Evolutionary conservation across 2,888 invertebrate species (phyloP).

Genomic region (Eretmocerus hayati): DNA sequence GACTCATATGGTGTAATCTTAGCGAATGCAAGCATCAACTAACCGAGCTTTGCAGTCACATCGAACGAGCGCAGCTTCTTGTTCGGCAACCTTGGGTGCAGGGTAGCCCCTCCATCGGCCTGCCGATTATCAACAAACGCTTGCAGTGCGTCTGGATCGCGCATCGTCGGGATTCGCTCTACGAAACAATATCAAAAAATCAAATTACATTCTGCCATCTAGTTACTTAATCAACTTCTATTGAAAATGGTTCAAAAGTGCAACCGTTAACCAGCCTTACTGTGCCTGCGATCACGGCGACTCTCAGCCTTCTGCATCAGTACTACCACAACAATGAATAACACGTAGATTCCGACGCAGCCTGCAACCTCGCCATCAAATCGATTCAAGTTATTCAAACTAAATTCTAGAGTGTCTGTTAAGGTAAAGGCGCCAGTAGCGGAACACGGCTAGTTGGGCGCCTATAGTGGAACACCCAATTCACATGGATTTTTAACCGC

Average conservation of each 20-base stretch:
- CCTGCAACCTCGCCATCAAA: too few relatives aligned
- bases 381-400: too few relatives aligned
- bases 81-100: slow-evolving; percentile 29
- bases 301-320: slow-evolving; percentile 32
- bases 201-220: neutral
- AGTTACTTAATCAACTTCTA: neutral
- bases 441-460: too few relatives aligned
- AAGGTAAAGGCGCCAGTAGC: too few relatives aligned
- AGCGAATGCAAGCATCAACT: too few relatives aligned
- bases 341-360: slow-evolving; percentile 46
- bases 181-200: neutral
- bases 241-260: neutral
- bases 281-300: neutral
- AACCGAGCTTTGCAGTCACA: slow-evolving; percentile 38
- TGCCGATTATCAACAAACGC: slow-evolving; percentile 34
- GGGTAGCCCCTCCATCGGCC: slow-evolving; percentile 17
- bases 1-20: too few relatives aligned
- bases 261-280: slow-evolving; percentile 4
- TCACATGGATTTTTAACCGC: too few relatives aligned
- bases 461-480: too few relatives aligned
- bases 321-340: slow-evolving; percentile 49
- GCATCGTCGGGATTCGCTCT: slow-evolving; percentile 37
- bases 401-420: too few relatives aligned
- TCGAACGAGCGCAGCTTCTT: slow-evolving; percentile 34
- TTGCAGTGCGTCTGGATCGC: slow-evolving; percentile 36